Evolutionary conservation across 35 echinoderm and acorn worm species (phyloP), one percentile per base, ranked within the genome.

Genomic region (Heliocidaris tuberculata): DNA sequence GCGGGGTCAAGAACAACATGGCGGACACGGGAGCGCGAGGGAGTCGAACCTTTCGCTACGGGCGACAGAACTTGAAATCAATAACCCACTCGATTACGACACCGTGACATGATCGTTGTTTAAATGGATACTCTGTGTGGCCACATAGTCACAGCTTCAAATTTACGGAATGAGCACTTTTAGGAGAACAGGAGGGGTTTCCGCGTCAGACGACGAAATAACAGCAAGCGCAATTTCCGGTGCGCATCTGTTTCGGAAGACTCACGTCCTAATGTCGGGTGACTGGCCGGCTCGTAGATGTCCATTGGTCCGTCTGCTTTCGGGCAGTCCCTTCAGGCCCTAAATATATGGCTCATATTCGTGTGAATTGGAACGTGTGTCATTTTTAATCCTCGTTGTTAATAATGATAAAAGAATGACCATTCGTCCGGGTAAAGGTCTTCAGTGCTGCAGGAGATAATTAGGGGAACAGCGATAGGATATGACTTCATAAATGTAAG

Each of bases 11-110:
- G 87, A 89, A 32, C 47, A 89, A 89, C 87, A 89, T 89, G 87
- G 87, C 87, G 31, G 87, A 89, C 87, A 47, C 31, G 87, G 31
- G 87, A 89, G 87, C 31, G 87, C 32, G 31, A 19, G 35, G 87
- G 31, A 48, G 87, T 48, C 31, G 87, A 89, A 48, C 31, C 31
- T 89, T 32, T 89, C 87, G 87, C 87, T 89, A 89, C 87, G 87
- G 87, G 87, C 87, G 87, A 89, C 87, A 89, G 87, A 48, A 89
- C 47, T 89, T 89, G 87, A 89, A 89, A 89, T 89, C 87, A 89
- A 89, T 32, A 89, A 32, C 87, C 87, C 87, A 89, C 47, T 89
- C 87, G 87, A 89, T 89, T 89, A 89, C 47, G 31, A 9, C 87
- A 89, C 47, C 31, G 31, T 89, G 87, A 89, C 87, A 89, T 89